These are phyloP conservation scores for Loxodonta africana DNA, from an alignment of 2,113 vertebrate species.

Conservation along the genomic window DNA sequence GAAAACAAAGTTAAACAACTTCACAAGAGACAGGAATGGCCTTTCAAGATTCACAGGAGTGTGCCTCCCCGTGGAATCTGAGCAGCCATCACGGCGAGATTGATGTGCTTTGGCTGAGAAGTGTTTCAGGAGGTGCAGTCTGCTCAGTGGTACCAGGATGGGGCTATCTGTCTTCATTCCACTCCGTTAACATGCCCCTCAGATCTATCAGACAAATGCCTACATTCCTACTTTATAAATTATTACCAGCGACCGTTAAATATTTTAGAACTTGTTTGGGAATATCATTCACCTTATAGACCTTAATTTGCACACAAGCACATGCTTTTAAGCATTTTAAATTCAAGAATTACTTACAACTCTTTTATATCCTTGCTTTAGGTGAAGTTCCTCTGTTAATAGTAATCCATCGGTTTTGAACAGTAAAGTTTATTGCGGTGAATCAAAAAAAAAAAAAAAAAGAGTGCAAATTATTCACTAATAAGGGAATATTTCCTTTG, in stretches of 20 bases:
- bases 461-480: constrained; percentile 49
- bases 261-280: constrained; percentile 86
- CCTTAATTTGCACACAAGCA: constrained; percentile 69
- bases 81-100: constrained; percentile 85
- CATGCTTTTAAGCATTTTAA: constrained; percentile 51
- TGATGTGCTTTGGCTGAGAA: constrained; percentile 88
- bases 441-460: constrained; percentile 9
- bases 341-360: constrained; percentile 44
- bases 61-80: constrained; percentile 86
- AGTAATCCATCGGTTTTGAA: constrained; percentile 47
- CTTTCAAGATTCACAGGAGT: constrained; percentile 88
- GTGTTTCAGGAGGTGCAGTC: constrained; percentile 86
- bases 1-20: constrained; percentile 88
- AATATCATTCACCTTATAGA: constrained; percentile 76
- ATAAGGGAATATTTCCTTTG: constrained; percentile 13
- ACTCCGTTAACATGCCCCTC: constrained; percentile 88
- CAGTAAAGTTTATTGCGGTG: neutral
- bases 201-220: constrained; percentile 87
- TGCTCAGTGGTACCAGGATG: constrained; percentile 84
- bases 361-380: constrained; percentile 22
- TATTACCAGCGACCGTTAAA: constrained; percentile 87
- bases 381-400: constrained; percentile 3
- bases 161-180: constrained; percentile 90
- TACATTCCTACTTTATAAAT: constrained; percentile 85
- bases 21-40: constrained; percentile 87